Conservation (phyloP, 1,140 invertebrate species). For the Drosophila parvula region DNA sequence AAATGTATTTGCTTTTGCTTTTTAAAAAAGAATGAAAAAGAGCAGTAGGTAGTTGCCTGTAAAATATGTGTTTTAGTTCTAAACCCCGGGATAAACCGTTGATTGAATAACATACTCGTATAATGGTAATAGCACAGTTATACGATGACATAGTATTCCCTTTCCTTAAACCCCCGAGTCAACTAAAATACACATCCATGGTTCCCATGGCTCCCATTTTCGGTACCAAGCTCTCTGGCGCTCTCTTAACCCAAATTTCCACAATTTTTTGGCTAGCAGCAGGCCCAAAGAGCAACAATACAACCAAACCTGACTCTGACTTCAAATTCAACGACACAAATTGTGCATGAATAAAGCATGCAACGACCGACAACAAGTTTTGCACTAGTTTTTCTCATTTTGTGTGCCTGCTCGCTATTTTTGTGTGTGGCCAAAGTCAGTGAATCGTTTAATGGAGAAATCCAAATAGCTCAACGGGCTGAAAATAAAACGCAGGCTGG, state of each 20-base stretch:
- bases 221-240: conserved; percentile 23
- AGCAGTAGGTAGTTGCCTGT: too few relatives aligned
- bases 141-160: background rate
- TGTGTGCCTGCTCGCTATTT: conserved; percentile 38
- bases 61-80: background rate
- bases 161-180: background rate
- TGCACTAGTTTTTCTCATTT: conserved; percentile 37
- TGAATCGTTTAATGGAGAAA: conserved; percentile 51
- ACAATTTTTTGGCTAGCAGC: background rate
- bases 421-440: conserved; percentile 46
- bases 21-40: too few relatives aligned
- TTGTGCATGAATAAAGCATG: conserved; percentile 63
- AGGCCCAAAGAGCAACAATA: background rate
- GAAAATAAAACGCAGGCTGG: conserved; percentile 28
- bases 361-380: conserved; percentile 45
- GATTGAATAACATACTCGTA: background rate
- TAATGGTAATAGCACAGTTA: background rate
- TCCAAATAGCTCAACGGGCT: conserved; percentile 23
- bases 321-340: conserved; percentile 42
- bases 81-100: background rate
- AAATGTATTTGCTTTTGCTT: too few relatives aligned
- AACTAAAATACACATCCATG: conserved; percentile 8
- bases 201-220: conserved; percentile 20
- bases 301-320: conserved; percentile 21
- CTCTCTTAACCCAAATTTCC: conserved; percentile 34